Percentiles rank a stretch among this genome's conserved stretches.
These are phyloP conservation scores for Cololabis saira DNA, from an alignment of 2,113 vertebrate species.

Conservation along the genomic window DNA sequence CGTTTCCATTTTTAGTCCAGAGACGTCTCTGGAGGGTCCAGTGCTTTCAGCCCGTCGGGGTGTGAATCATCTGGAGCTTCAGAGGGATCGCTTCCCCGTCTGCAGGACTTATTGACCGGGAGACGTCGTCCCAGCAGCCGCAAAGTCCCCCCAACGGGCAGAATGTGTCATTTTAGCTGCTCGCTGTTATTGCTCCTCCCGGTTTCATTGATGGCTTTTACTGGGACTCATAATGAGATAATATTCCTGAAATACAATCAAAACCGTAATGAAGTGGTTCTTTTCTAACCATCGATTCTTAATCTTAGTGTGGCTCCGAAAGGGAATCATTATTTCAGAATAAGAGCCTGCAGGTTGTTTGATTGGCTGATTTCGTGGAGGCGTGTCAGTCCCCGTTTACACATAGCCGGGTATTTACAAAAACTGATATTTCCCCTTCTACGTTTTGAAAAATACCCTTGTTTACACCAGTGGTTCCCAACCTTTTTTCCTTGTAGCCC, in stretches of 20 bases:
- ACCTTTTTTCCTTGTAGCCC: no score
- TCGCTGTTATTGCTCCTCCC: not conserved
- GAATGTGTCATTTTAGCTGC: constrained; percentile 6
- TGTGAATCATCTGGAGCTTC: constrained; percentile 49
- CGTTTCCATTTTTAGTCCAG: constrained; percentile 39
- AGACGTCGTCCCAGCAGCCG: not conserved
- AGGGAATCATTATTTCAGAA: no score
- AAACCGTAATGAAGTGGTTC: not conserved
- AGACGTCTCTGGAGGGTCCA: constrained; percentile 51
- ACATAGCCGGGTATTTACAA: no score
- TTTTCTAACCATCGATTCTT: not conserved
- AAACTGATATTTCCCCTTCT: no score
- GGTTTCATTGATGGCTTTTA: constrained; percentile 11
- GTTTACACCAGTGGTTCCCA: no score
- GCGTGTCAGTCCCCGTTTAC: no score
- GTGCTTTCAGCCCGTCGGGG: constrained; percentile 31
- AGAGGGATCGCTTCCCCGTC: no score
- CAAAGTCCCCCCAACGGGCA: not conserved
- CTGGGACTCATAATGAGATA: constrained; percentile 25
- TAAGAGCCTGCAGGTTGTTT: no score
- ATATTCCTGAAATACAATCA: constrained; percentile 10
- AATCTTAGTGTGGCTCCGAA: not conserved
- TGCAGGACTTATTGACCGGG: no score
- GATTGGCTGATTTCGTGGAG: no score
- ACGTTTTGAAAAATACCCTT: no score